These are phyloP conservation scores for Oasisia sp. DNA, from an alignment of 2,888 invertebrate genomes.

Conservation along the genomic window DNA sequence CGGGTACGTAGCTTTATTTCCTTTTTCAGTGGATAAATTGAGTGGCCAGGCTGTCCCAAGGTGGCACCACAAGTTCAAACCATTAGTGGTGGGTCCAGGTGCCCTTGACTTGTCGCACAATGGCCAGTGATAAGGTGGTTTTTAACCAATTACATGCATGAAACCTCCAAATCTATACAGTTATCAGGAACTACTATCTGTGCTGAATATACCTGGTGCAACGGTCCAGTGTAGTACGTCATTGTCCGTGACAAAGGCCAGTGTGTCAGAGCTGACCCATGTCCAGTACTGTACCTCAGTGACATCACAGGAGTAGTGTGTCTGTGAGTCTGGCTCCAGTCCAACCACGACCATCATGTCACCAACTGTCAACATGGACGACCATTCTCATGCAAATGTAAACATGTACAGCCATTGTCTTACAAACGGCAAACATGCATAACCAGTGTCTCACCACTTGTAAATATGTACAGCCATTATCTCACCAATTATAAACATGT, in stretches of 20 bases:
- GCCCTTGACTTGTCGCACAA: too few relatives aligned
- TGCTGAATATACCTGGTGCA: conserved; percentile 51
- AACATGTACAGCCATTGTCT: background rate
- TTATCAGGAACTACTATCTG: background rate
- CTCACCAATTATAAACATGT: background rate
- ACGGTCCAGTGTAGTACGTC: conserved; percentile 63
- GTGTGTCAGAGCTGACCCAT: conserved; percentile 59
- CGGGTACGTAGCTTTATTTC: too few relatives aligned
- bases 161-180: too few relatives aligned
- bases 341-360: conserved; percentile 27
- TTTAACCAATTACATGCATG: too few relatives aligned
- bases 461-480: too few relatives aligned
- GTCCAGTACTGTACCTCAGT: conserved; percentile 56
- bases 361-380: conserved; percentile 28
- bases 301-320: conserved; percentile 29
- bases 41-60: too few relatives aligned
- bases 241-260: conserved; percentile 63
- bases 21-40: too few relatives aligned
- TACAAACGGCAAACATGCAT: background rate
- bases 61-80: too few relatives aligned
- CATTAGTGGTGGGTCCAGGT: too few relatives aligned
- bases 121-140: too few relatives aligned
- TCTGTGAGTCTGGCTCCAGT: conserved; percentile 21
- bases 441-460: background rate
- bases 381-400: background rate